Conservation (phyloP, 2,797 vertebrate genomes). For the Dermochelys coriacea region DNA sequence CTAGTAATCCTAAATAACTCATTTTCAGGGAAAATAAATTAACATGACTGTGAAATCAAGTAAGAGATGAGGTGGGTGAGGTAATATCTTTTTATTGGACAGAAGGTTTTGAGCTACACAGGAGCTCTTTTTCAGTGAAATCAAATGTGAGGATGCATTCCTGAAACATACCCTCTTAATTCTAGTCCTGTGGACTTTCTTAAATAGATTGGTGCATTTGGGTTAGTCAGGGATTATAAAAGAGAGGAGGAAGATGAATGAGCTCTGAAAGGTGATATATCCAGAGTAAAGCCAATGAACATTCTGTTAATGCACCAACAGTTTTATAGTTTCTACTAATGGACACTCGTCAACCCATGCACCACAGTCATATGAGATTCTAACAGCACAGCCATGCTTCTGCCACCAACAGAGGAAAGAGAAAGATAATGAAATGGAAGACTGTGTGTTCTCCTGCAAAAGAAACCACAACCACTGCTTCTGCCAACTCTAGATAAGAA, state of each 20-base stretch:
- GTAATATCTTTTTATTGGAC: not conserved
- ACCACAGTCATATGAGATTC: not conserved
- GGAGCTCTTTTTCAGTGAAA: not conserved
- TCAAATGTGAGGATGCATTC: not conserved
- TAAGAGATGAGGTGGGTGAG: not conserved
- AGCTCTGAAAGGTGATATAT: not conserved
- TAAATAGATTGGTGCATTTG: not conserved
- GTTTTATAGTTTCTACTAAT: conserved; percentile 2
- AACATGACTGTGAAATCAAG: not conserved
- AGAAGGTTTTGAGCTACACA: not conserved
- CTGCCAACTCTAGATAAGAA: not conserved
- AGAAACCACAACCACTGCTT: conserved; percentile 19
- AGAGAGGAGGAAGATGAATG: not conserved
- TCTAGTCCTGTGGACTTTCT: not conserved
- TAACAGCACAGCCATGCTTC: not conserved
- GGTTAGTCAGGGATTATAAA: not conserved
- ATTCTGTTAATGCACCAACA: not conserved
- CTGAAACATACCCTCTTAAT: not conserved
- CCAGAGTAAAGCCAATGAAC: not conserved
- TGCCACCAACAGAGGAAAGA: not conserved
- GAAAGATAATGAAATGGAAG: not conserved
- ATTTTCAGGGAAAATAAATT: not conserved
- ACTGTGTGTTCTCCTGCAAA: not conserved
- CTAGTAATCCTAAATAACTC: not conserved
- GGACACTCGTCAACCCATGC: not conserved